phyloP scores from a whole-genome alignment of 2,113 vertebrate species.

The Neotoma lepida region DNA sequence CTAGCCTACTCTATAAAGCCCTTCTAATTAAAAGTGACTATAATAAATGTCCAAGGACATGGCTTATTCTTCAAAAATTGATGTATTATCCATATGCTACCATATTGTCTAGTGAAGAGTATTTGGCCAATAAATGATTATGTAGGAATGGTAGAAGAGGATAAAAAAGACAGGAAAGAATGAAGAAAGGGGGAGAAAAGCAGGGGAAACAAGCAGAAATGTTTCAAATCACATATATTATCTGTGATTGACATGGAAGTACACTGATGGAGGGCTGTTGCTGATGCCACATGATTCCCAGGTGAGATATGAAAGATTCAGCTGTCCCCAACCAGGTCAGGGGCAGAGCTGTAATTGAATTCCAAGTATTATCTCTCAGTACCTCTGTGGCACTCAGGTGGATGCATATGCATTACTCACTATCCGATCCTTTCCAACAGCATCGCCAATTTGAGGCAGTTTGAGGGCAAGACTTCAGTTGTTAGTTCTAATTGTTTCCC shows the following conservation, averaged over 20 bases:
- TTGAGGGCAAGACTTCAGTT: background rate
- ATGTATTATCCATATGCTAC: background rate
- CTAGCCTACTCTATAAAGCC: background rate
- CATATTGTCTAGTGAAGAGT: background rate
- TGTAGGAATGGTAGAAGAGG: background rate
- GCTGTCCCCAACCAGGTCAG: background rate
- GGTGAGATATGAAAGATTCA: background rate
- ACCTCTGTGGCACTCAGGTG: background rate
- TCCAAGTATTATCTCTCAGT: background rate
- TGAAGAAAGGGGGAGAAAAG: background rate
- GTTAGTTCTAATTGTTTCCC: constrained; percentile 4
- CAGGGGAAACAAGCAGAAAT: background rate
- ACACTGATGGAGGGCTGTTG: background rate
- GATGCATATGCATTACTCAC: background rate
- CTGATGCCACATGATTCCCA: background rate
- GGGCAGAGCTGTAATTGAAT: background rate
- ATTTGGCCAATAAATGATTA: background rate
- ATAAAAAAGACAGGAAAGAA: background rate
- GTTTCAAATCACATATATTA: background rate
- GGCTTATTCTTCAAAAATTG: constrained; percentile 27
- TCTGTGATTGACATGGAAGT: background rate
- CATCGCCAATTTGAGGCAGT: background rate
- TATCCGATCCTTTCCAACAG: background rate
- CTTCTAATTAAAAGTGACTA: constrained; percentile 46
- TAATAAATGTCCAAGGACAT: background rate